A percentile compares a stretch with the other conserved stretches of the same genome.
phyloP scores from a whole-genome alignment of 2,888 invertebrate genomes.

The Tipula confusa region DNA sequence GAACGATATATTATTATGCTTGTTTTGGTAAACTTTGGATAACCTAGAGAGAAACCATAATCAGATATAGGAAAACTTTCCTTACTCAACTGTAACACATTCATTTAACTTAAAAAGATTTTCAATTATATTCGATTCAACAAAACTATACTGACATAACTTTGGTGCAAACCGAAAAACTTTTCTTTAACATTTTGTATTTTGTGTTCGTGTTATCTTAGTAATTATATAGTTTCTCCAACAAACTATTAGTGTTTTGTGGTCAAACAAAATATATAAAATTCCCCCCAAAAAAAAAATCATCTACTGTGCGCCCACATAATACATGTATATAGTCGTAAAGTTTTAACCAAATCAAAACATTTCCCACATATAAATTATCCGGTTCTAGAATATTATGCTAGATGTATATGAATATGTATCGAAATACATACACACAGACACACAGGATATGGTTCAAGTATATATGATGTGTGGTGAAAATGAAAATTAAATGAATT shows the following conservation, averaged over 20 bases:
- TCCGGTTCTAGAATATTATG: neutral
- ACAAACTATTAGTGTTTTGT: neutral
- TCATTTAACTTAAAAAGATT: neutral
- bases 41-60: neutral
- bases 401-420: no score
- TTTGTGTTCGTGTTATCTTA: neutral
- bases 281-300: neutral
- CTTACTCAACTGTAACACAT: neutral
- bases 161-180: neutral
- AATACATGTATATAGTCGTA: neutral
- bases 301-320: neutral
- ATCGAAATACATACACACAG: neutral
- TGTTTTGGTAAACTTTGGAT: neutral
- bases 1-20: neutral
- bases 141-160: neutral
- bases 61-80: neutral
- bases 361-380: neutral
- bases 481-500: neutral
- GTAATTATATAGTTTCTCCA: neutral
- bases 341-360: constrained; percentile 9
- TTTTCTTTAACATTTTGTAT: neutral
- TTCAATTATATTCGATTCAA: neutral
- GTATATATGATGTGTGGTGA: neutral
- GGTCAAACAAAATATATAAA: neutral
- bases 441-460: no score